phyloP scores from a whole-genome alignment of 2,888 invertebrate species.

The Tanytarsus gracilentus region DNA sequence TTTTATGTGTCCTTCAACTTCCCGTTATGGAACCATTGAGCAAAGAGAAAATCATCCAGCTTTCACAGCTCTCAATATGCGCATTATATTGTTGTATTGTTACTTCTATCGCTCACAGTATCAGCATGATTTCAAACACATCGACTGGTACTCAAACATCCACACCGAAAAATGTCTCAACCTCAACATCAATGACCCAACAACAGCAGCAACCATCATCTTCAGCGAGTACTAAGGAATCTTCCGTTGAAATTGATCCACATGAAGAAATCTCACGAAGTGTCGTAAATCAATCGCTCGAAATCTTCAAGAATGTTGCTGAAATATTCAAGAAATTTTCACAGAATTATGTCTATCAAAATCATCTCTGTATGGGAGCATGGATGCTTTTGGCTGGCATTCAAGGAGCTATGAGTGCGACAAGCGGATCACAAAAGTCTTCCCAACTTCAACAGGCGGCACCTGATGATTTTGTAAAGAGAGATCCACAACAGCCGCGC shows the following conservation, averaged over 20 bases:
- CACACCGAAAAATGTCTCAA: constrained; percentile 38
- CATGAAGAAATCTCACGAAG: constrained; percentile 70
- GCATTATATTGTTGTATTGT: constrained; percentile 72
- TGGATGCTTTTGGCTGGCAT: constrained; percentile 83
- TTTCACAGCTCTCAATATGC: constrained; percentile 73
- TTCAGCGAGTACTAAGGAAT: no score
- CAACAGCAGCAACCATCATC: constrained; percentile 35
- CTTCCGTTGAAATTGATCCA: constrained; percentile 66
- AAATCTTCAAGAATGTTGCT: constrained; percentile 74
- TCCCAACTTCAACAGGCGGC: constrained; percentile 39
- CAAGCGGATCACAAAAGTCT: constrained; percentile 45
- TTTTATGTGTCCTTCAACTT: constrained; percentile 67
- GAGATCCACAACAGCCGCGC: constrained; percentile 47
- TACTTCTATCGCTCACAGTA: constrained; percentile 56
- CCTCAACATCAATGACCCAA: constrained; percentile 30
- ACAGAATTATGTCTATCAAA: constrained; percentile 77
- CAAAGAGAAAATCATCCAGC: constrained; percentile 68
- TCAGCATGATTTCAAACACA: constrained; percentile 47
- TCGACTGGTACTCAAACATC: constrained; percentile 50
- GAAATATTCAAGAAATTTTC: constrained; percentile 75
- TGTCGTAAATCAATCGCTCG: constrained; percentile 79
- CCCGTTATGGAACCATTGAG: constrained; percentile 84
- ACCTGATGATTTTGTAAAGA: constrained; percentile 38
- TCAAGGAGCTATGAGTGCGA: constrained; percentile 65
- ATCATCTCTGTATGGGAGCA: constrained; percentile 77